phyloP scores from a whole-genome alignment of 2,888 invertebrate species.

The Drosophila paracracens region DNA sequence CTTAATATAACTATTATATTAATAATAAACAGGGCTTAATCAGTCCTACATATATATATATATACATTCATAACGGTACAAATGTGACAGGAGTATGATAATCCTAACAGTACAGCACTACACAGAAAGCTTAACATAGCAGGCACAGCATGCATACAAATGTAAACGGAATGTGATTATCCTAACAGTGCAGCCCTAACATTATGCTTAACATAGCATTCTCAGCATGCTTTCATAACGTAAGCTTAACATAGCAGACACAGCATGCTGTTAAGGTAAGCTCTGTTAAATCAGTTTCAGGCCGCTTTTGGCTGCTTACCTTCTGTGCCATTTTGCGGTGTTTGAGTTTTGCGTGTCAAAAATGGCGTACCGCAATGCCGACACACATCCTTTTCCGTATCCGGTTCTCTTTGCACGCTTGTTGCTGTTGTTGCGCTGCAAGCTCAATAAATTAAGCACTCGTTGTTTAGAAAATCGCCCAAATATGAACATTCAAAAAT shows the following conservation, averaged over 20 bases:
- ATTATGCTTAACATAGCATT: not conserved
- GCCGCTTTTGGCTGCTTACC: constrained; percentile 19
- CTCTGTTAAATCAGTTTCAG: not conserved
- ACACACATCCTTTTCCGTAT: constrained; percentile 49
- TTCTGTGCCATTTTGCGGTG: constrained; percentile 34
- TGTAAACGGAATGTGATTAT: not conserved
- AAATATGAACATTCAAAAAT: not conserved
- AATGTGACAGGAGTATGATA: not conserved
- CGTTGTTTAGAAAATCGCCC: not conserved
- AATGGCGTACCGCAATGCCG: constrained; percentile 70
- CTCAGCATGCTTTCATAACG: not conserved
- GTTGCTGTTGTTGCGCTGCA: constrained; percentile 30
- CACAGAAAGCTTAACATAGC: not conserved
- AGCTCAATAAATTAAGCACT: constrained; percentile 27
- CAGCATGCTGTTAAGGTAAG: constrained; percentile 7
- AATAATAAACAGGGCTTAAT: too few species aligned
- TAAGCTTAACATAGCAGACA: not conserved
- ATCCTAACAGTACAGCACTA: not conserved
- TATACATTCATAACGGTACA: not conserved
- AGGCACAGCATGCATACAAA: not conserved
- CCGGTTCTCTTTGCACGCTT: constrained; percentile 9
- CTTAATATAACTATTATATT: too few species aligned
- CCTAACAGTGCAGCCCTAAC: not conserved
- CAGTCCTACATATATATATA: not conserved
- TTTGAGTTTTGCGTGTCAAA: constrained; percentile 38